Conservation (phyloP, 2,797 vertebrate species). For the Buceros bicornis region DNA sequence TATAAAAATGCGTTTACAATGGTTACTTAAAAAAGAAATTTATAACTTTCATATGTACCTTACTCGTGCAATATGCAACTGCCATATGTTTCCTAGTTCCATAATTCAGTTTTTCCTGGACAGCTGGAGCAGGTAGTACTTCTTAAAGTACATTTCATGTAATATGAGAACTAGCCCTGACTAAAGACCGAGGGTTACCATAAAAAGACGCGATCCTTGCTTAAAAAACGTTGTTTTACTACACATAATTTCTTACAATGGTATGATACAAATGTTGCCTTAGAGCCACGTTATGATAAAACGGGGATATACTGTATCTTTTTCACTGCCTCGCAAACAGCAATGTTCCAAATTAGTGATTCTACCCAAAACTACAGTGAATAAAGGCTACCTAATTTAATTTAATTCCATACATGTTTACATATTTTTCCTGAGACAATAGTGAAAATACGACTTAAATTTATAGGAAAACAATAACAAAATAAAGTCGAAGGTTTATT, state of each 20-base stretch:
- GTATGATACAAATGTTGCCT: not conserved
- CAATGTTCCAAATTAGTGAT: slow-evolving; percentile 41
- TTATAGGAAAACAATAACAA: slow-evolving; percentile 37
- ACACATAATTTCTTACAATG: slow-evolving; percentile 30
- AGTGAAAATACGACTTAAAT: slow-evolving; percentile 26
- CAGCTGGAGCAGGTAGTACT: slow-evolving; percentile 85
- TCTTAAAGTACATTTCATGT: slow-evolving; percentile 79
- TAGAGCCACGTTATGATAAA: not conserved
- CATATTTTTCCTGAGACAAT: slow-evolving; percentile 35
- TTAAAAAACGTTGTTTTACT: slow-evolving; percentile 67
- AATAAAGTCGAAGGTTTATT: slow-evolving; percentile 46
- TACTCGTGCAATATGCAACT: slow-evolving; percentile 79
- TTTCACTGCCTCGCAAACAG: not conserved
- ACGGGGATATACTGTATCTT: not conserved
- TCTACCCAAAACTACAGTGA: not conserved
- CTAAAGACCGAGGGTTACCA: slow-evolving; percentile 73
- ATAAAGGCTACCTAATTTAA: slow-evolving; percentile 34
- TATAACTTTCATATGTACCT: slow-evolving; percentile 86
- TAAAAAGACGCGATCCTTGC: slow-evolving; percentile 71
- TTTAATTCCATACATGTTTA: slow-evolving; percentile 20
- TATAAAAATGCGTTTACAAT: slow-evolving; percentile 84
- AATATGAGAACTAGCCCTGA: slow-evolving; percentile 79
- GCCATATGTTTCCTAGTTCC: slow-evolving; percentile 84
- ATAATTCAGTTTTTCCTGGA: slow-evolving; percentile 83
- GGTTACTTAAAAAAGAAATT: slow-evolving; percentile 84